These are phyloP conservation scores for Sebastes fasciatus DNA, from an alignment of 2,113 vertebrate species.

Conservation along the genomic window DNA sequence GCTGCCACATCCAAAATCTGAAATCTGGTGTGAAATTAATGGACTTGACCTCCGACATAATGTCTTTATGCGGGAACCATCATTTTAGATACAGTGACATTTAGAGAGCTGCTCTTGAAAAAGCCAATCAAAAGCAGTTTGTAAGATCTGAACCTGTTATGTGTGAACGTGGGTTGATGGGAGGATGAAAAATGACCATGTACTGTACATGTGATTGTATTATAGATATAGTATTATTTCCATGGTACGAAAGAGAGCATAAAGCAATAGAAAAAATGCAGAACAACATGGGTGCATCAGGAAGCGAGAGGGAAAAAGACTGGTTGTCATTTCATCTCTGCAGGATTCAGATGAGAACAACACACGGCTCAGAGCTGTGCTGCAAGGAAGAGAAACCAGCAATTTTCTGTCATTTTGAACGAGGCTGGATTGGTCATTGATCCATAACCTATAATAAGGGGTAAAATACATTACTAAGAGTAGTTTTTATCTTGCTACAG, in stretches of 20 bases:
- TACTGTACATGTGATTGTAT: not conserved
- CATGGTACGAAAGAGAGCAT: not conserved
- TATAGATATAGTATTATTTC: not conserved
- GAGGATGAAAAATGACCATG: not conserved
- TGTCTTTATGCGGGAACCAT: not conserved
- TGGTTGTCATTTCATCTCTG: not conserved
- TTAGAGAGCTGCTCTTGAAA: not conserved
- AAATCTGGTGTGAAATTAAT: constrained; percentile 22
- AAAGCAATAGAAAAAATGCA: not conserved
- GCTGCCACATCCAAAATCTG: not conserved
- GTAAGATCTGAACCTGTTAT: not conserved
- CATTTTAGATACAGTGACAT: constrained; percentile 4
- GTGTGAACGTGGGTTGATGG: not conserved
- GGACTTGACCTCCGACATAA: not conserved
- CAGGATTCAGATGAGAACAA: constrained; percentile 11
- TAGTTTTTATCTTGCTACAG: not conserved
- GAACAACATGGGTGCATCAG: not conserved
- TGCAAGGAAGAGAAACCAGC: not conserved
- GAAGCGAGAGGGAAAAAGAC: not conserved
- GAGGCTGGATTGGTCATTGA: not conserved
- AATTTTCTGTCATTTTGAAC: constrained; percentile 32
- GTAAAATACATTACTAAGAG: constrained; percentile 5
- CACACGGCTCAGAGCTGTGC: not conserved
- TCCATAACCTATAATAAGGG: constrained; percentile 13
- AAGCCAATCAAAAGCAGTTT: not conserved